A percentile compares a stretch with the other conserved stretches of the same genome.
Conservation (phyloP, 2,888 invertebrate species). For the Drosophila borealis region DNA sequence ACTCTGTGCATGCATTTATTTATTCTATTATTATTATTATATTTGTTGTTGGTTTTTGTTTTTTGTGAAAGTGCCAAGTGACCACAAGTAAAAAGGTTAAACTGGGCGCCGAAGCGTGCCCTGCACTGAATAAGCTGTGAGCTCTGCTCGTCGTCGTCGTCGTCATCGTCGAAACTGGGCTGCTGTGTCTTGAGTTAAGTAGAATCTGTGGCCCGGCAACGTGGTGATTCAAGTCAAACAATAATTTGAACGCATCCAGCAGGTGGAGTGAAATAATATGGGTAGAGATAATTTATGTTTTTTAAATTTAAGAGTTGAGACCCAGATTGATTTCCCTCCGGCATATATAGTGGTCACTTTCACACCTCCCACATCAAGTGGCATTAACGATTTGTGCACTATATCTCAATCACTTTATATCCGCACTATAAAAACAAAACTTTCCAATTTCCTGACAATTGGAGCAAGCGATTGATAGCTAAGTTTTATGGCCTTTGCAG, state of each 20-base stretch:
- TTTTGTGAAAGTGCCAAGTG: slow-evolving; percentile 78
- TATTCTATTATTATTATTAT: slow-evolving; percentile 21
- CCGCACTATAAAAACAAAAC: slow-evolving; percentile 47
- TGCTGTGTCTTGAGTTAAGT: slow-evolving; percentile 30
- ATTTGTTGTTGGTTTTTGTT: slow-evolving; percentile 31
- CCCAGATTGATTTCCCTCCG: slow-evolving; percentile 11
- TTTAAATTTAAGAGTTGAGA: slow-evolving; percentile 3
- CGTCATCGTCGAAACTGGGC: slow-evolving; percentile 15
- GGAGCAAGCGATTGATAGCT: slow-evolving; percentile 65
- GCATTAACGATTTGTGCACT: slow-evolving; percentile 16
- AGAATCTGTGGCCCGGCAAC: slow-evolving; percentile 12
- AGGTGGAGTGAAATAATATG: slow-evolving; percentile 10
- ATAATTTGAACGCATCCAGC: slow-evolving; percentile 21
- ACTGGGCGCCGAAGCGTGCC: slow-evolving; percentile 70
- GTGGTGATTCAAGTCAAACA: slow-evolving; percentile 31
- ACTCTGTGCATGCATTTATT: slow-evolving; percentile 25
- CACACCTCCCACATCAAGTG: slow-evolving; percentile 42
- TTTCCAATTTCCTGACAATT: slow-evolving; percentile 67
- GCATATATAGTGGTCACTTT: slow-evolving; percentile 17
- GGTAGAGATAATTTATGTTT: slow-evolving; percentile 12
- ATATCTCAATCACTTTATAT: slow-evolving; percentile 48
- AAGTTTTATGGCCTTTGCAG: slow-evolving; percentile 50
- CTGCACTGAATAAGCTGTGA: slow-evolving; percentile 36
- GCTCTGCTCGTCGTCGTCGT: slow-evolving; percentile 6
- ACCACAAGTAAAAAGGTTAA: slow-evolving; percentile 74